phyloP scores from a whole-genome alignment of 2,797 vertebrate species.

The Carcharodon carcharias region DNA sequence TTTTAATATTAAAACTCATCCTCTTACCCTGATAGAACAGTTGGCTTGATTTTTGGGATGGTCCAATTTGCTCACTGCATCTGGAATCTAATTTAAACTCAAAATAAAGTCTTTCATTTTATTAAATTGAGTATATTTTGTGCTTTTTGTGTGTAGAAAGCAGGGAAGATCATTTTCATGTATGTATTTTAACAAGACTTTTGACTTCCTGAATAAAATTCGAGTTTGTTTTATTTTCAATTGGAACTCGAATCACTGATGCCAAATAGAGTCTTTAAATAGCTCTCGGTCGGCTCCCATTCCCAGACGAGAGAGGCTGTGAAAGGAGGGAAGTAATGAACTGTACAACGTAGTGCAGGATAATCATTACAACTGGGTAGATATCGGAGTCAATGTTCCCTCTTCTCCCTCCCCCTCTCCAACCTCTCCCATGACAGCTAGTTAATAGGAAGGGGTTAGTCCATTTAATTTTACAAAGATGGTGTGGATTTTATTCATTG shows the following conservation, averaged over 20 bases:
- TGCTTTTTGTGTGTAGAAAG: background rate
- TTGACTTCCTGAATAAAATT: background rate
- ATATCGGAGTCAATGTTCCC: background rate
- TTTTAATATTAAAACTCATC: background rate
- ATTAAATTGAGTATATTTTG: background rate
- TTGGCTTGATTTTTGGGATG: background rate
- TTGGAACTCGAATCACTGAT: background rate
- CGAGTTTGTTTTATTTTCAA: background rate
- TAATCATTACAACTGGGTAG: background rate
- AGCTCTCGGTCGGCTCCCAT: background rate
- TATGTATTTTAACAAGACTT: background rate
- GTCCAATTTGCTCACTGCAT: background rate
- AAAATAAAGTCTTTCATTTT: background rate
- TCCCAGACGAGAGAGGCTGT: background rate
- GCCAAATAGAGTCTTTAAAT: background rate
- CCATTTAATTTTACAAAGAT: background rate
- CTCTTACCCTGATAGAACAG: background rate
- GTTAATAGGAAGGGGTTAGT: background rate
- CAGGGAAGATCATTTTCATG: background rate
- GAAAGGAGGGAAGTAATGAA: background rate
- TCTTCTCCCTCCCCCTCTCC: too few relatives aligned
- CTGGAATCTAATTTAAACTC: background rate
- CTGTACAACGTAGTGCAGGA: background rate
- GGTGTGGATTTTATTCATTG: background rate
- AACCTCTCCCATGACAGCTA: background rate